Conservation (phyloP, 2,113 vertebrate genomes). For the Butastur rufipennis region DNA sequence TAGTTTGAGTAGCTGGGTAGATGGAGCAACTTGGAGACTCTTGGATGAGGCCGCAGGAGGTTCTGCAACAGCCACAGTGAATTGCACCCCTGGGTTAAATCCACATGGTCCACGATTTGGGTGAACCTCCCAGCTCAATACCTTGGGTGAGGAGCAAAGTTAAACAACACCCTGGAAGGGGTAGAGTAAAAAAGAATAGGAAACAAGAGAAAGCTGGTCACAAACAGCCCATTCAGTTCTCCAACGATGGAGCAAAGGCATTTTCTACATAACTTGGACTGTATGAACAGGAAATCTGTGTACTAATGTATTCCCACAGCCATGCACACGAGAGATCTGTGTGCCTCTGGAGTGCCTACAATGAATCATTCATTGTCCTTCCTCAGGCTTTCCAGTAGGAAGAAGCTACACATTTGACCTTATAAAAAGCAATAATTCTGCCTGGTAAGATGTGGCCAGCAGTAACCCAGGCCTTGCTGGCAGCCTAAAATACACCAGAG, state of each 20-base stretch:
- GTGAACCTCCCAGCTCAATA: not conserved
- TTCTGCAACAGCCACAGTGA: not conserved
- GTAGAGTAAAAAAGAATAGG: not conserved
- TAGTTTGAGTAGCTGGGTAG: not conserved
- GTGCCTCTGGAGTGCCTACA: not conserved
- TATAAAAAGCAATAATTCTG: constrained; percentile 23
- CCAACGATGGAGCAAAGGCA: not conserved
- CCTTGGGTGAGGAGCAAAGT: not conserved
- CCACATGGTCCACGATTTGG: not conserved
- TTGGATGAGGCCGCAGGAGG: not conserved
- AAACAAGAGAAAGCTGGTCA: not conserved
- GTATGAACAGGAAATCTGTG: not conserved
- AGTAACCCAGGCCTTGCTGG: not conserved
- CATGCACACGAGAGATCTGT: not conserved
- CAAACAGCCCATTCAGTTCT: constrained; percentile 10
- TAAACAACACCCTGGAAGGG: not conserved
- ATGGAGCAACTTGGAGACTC: not conserved
- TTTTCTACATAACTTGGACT: constrained; percentile 36
- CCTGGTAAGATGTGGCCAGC: constrained; percentile 1
- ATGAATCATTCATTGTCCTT: constrained; percentile 42
- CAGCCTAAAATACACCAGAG: not conserved
- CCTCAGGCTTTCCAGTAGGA: constrained; percentile 44
- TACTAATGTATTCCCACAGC: not conserved
- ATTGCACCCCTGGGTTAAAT: not conserved
- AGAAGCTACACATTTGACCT: constrained; percentile 58